A percentile compares a stretch with the other conserved stretches of the same genome.
These are phyloP conservation scores for Muricea muricata DNA, from an alignment of 92 coral and sea anemone genomes.

Conservation along the genomic window DNA sequence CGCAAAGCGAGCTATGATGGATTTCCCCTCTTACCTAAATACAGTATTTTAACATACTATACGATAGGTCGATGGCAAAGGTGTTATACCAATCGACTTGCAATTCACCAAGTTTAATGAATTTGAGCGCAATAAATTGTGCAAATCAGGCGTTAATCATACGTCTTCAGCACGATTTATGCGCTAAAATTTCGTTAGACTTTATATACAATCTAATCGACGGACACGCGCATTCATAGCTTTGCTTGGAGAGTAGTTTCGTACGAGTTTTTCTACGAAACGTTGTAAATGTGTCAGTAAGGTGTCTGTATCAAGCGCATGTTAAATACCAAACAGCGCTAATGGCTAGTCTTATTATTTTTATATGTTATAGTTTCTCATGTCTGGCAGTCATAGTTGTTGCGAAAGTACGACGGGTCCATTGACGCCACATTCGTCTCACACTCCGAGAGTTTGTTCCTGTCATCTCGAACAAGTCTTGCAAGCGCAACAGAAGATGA, in stretches of 20 bases:
- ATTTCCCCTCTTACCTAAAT: background rate
- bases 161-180: background rate
- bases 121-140: background rate
- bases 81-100: too few relatives aligned
- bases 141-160: background rate
- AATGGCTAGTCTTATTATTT: conserved; percentile 50
- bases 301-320: too few relatives aligned
- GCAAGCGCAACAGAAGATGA: conserved; percentile 73
- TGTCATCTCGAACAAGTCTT: conserved; percentile 93
- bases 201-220: background rate
- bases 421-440: conserved; percentile 10
- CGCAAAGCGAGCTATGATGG: background rate
- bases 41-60: background rate
- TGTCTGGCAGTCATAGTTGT: conserved; percentile 76
- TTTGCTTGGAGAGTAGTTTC: too few relatives aligned
- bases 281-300: background rate
- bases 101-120: too few relatives aligned
- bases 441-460: conserved; percentile 78
- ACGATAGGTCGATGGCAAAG: too few relatives aligned
- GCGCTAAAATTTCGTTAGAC: background rate
- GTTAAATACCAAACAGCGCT: conserved; percentile 32
- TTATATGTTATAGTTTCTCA: conserved; percentile 73
- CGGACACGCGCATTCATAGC: too few relatives aligned
- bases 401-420: conserved; percentile 86
- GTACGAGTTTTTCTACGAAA: conserved; percentile 3